A percentile compares a stretch with the other conserved stretches of the same genome.
These are phyloP conservation scores for Psittacus erithacus DNA, from an alignment of 2,113 vertebrate species.

Conservation along the genomic window DNA sequence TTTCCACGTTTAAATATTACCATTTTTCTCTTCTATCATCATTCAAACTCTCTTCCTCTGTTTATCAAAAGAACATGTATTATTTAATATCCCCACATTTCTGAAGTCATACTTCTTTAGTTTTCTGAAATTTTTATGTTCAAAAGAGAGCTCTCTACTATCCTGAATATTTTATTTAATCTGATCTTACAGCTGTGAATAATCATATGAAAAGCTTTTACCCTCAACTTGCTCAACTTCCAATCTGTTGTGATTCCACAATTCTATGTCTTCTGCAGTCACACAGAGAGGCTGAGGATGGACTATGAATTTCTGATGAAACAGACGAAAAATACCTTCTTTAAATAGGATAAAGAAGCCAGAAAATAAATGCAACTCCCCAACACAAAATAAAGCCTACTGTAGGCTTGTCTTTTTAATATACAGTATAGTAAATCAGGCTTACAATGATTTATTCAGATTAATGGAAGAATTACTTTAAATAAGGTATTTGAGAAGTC, in stretches of 20 bases:
- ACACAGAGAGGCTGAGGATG: constrained; percentile 45
- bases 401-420: not conserved
- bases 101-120: not conserved
- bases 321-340: constrained; percentile 48
- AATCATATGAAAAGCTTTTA: constrained; percentile 49
- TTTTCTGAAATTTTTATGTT: not conserved
- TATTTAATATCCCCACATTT: not conserved
- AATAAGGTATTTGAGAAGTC: not conserved
- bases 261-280: constrained; percentile 54
- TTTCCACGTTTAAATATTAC: not conserved
- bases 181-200: not conserved
- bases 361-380: not conserved
- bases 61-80: not conserved
- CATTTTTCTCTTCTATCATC: not conserved
- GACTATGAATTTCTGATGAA: constrained; percentile 53
- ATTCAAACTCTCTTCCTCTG: not conserved
- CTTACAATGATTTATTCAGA: not conserved
- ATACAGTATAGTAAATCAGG: not conserved
- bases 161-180: not conserved
- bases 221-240: constrained; percentile 52
- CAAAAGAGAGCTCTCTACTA: not conserved
- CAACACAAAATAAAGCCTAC: not conserved
- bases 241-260: constrained; percentile 46
- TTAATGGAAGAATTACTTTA: not conserved
- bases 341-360: not conserved